These are phyloP conservation scores for Drosophila stalkeri DNA, from an alignment of 2,888 invertebrate genomes.

Conservation along the genomic window DNA sequence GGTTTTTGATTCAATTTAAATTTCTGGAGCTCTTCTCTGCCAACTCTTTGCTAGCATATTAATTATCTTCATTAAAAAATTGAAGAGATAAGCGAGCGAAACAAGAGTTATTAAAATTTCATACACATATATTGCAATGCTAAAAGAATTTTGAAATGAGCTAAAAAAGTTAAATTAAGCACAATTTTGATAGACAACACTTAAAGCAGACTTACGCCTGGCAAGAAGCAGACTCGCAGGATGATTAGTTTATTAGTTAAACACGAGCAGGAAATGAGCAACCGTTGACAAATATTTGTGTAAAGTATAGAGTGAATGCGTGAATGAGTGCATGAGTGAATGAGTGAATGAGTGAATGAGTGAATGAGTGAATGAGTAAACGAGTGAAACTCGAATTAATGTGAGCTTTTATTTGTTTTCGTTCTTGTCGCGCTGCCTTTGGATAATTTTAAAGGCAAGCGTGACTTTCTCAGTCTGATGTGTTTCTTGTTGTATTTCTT, in stretches of 20 bases:
- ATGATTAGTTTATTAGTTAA: background rate
- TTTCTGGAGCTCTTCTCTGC: background rate
- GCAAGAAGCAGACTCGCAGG: too few relatives aligned
- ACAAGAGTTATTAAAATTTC: background rate
- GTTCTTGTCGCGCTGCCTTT: constrained; percentile 3
- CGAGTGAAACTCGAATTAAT: constrained; percentile 8
- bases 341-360: too few relatives aligned
- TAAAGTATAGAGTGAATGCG: background rate
- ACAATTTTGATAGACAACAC: background rate
- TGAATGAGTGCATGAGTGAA: background rate
- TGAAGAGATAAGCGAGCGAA: background rate
- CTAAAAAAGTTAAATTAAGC: background rate
- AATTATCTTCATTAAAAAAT: background rate
- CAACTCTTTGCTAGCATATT: background rate
- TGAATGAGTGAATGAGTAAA: background rate
- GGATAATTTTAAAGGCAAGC: constrained; percentile 12
- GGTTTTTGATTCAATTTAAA: background rate
- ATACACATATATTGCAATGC: background rate
- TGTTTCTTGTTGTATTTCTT: constrained; percentile 12
- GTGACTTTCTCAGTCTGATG: constrained; percentile 2
- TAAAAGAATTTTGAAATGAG: background rate
- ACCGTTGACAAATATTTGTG: constrained; percentile 5
- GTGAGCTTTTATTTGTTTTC: constrained; percentile 6
- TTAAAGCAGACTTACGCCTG: background rate
- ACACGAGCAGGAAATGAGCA: background rate